phyloP scores from a whole-genome alignment of 2,113 vertebrate species.

The Capreolus pygargus region DNA sequence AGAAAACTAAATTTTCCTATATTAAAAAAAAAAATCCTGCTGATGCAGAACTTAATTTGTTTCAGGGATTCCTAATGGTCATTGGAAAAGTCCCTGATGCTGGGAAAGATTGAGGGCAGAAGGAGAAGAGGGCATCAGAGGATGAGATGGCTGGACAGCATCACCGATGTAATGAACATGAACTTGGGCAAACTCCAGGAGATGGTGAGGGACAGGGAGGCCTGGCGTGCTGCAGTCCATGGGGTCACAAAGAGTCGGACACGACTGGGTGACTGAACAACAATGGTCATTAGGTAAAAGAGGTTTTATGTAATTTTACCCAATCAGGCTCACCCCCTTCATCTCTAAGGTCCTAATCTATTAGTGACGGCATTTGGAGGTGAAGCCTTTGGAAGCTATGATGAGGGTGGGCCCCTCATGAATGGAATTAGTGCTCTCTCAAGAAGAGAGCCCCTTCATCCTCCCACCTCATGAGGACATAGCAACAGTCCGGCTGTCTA shows the following conservation, averaged over 20 bases:
- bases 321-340: neutral
- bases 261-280: neutral
- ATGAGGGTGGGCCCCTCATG: neutral
- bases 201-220: neutral
- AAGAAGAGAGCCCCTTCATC: neutral
- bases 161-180: neutral
- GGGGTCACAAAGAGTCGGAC: neutral
- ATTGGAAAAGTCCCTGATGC: neutral
- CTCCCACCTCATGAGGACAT: neutral
- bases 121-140: neutral
- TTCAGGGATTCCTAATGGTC: neutral
- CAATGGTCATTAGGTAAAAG: neutral
- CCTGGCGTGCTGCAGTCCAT: neutral
- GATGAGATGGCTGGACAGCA: neutral
- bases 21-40: neutral
- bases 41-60: neutral
- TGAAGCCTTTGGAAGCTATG: neutral
- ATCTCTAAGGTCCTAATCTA: neutral
- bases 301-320: neutral
- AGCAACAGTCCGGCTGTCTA: neutral
- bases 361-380: neutral
- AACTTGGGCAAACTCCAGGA: neutral
- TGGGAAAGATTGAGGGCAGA: neutral
- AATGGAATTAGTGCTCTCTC: neutral
- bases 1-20: conserved; percentile 23